Conservation (phyloP, 53 echinoderm and acorn worm species). For the Holothuria scabra region DNA sequence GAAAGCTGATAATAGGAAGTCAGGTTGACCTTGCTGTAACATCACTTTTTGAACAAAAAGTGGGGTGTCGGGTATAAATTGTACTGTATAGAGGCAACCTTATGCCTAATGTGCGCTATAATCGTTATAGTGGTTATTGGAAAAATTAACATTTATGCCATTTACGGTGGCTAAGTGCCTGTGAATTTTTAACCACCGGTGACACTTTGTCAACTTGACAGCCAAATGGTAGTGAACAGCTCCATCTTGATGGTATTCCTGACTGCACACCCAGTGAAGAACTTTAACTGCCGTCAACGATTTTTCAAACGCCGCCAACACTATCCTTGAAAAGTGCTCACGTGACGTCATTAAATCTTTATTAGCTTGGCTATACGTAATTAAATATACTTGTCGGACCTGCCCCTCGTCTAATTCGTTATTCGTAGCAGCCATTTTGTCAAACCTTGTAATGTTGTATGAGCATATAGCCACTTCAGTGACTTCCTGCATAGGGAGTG, state of each 20-base stretch:
- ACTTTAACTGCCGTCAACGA: not conserved
- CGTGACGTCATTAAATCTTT: slow-evolving; percentile 14
- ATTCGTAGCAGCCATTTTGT: not conserved
- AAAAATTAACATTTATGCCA: slow-evolving; percentile 8
- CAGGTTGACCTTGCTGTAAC: too few species aligned
- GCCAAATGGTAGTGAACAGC: not conserved
- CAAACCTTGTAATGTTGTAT: not conserved
- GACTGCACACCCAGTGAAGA: not conserved
- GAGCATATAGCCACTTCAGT: not conserved
- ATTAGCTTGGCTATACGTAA: slow-evolving; percentile 24
- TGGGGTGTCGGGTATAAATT: too few species aligned
- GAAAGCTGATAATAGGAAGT: too few species aligned
- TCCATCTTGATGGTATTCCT: not conserved
- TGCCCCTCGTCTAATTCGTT: slow-evolving; percentile 26
- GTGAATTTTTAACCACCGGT: not conserved
- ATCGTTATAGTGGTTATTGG: not conserved
- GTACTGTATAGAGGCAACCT: too few species aligned
- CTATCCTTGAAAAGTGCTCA: not conserved
- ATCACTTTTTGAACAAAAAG: too few species aligned
- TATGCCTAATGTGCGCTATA: too few species aligned
- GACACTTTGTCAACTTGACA: not conserved
- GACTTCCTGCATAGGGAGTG: too few species aligned
- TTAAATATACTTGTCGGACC: slow-evolving; percentile 21
- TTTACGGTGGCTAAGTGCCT: slow-evolving; percentile 1
- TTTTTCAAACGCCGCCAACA: slow-evolving; percentile 17